phyloP scores from a whole-genome alignment of 1,140 invertebrate species.

The Probaryconus sp. region DNA sequence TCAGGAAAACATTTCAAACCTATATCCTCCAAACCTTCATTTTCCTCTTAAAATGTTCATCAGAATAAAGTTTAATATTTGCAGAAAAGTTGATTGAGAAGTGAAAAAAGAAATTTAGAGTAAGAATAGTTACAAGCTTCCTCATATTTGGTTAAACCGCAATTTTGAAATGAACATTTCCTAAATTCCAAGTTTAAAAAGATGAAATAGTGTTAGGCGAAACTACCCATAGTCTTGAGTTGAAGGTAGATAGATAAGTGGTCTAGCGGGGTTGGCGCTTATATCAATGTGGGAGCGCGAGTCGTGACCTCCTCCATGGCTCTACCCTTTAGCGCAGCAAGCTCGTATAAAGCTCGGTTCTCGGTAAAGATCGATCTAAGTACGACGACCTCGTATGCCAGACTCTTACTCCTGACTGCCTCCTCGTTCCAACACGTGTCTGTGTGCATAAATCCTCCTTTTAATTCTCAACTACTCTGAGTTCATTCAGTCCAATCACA shows the following conservation, averaged over 20 bases:
- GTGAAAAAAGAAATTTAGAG: no score
- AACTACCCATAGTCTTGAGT: conserved; percentile 24
- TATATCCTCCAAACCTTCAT: no score
- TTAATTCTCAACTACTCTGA: conserved; percentile 43
- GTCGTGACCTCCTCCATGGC: conserved; percentile 46
- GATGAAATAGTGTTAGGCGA: conserved; percentile 28
- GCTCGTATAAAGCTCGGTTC: conserved; percentile 64
- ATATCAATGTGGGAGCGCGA: conserved; percentile 35
- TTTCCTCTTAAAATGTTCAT: no score
- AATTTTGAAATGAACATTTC: no score
- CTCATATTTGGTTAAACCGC: no score
- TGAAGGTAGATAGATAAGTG: conserved; percentile 35
- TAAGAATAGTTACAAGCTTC: no score
- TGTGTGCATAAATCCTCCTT: conserved; percentile 50
- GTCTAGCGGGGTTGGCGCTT: conserved; percentile 44
- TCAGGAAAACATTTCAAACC: no score
- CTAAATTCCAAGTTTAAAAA: no score
- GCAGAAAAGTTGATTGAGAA: no score
- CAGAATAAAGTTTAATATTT: no score
- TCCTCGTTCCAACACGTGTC: conserved; percentile 53
- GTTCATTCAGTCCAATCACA: conserved; percentile 43
- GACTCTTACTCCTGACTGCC: conserved; percentile 61
- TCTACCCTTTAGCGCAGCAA: conserved; percentile 51
- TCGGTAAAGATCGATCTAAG: conserved; percentile 68
- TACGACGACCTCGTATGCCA: conserved; percentile 68